Percentiles rank a stretch among this genome's conserved stretches.
These are phyloP conservation scores for Taeniopygia guttata DNA, from an alignment of 2,797 vertebrate genomes.

Conservation along the genomic window DNA sequence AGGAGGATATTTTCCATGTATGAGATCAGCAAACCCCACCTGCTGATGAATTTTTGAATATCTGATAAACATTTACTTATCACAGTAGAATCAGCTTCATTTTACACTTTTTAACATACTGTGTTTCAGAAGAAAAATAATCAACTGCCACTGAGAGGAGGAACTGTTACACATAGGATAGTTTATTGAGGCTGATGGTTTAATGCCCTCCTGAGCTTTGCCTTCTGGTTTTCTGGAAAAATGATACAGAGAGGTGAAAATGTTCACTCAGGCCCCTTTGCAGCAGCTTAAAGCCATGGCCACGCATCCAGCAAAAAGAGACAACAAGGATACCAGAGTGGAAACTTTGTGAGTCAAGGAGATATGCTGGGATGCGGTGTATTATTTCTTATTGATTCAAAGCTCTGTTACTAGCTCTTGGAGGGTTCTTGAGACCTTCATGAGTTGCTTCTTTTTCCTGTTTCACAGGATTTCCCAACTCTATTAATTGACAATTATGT, in stretches of 20 bases:
- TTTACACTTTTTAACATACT: not conserved
- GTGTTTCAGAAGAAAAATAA: not conserved
- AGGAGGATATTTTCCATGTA: not conserved
- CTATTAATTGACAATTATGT: not conserved
- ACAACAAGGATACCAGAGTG: not conserved
- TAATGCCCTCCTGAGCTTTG: not conserved
- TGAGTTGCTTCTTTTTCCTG: not conserved
- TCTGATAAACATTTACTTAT: not conserved
- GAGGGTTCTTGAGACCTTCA: not conserved
- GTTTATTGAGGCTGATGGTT: not conserved
- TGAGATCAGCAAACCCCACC: not conserved
- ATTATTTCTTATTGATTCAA: not conserved
- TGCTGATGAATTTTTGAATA: not conserved
- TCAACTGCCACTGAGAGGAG: not conserved
- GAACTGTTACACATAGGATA: not conserved
- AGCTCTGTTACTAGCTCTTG: not conserved
- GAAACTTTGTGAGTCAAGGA: not conserved
- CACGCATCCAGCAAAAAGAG: not conserved
- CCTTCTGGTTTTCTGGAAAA: not conserved
- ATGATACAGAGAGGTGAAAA: not conserved
- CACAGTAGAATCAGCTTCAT: not conserved
- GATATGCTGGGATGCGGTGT: not conserved
- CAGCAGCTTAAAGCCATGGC: not conserved
- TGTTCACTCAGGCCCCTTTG: not conserved
- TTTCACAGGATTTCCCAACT: not conserved